A percentile compares a stretch with the other conserved stretches of the same genome.
These are phyloP conservation scores for Argya squamiceps DNA, from an alignment of 2,797 vertebrate species.

Conservation along the genomic window DNA sequence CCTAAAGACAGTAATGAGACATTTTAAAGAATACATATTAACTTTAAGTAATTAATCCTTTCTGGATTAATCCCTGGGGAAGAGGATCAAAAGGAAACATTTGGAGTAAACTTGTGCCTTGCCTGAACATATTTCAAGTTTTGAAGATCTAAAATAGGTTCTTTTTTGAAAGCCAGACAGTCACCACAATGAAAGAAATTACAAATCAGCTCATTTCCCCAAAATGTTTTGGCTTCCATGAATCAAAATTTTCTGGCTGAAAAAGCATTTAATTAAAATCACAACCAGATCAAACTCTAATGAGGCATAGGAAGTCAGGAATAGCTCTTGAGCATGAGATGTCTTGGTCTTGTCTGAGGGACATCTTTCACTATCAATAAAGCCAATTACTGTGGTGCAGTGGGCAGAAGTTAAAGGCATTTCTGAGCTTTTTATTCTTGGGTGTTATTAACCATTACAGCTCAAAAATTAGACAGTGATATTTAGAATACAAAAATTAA, in stretches of 20 bases:
- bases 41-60: background rate
- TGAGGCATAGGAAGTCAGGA: background rate
- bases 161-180: background rate
- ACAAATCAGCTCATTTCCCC: background rate
- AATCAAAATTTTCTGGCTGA: background rate
- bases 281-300: background rate
- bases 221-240: background rate
- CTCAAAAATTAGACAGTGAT: background rate
- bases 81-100: background rate
- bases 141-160: background rate
- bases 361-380: background rate
- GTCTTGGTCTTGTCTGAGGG: fast-evolving
- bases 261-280: background rate
- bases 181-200: background rate
- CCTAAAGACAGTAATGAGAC: background rate
- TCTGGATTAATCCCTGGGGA: background rate
- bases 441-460: background rate
- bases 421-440: background rate
- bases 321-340: background rate
- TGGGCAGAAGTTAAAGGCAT: background rate
- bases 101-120: background rate
- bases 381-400: background rate
- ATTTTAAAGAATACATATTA: background rate
- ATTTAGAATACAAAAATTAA: background rate
- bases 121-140: background rate